Evolutionary conservation across 2,113 vertebrate species (phyloP).

Genomic region (Forbesichthys agassizii): DNA sequence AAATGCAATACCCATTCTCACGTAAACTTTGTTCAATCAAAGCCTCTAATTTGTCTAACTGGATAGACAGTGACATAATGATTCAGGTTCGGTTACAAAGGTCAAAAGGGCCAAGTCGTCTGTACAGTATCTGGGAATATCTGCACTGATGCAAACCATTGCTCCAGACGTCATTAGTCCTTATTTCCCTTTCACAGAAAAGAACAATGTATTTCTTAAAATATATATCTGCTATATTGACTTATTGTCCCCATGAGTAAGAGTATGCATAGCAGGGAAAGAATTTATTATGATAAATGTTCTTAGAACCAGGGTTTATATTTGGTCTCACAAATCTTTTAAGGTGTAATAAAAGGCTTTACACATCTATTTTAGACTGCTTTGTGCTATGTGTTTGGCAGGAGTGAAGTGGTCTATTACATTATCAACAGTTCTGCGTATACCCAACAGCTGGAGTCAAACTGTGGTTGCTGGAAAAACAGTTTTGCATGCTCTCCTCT

Average conservation of each 20-base stretch:
- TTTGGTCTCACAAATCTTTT: slow-evolving; percentile 52
- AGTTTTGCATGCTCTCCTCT: slow-evolving; percentile 7
- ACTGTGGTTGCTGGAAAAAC: slow-evolving; percentile 9
- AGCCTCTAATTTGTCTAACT: slow-evolving; percentile 70
- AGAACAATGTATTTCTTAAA: slow-evolving; percentile 50
- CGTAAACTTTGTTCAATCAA: slow-evolving; percentile 76
- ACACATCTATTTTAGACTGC: slow-evolving; percentile 31
- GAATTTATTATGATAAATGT: slow-evolving; percentile 46
- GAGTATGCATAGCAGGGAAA: slow-evolving; percentile 49
- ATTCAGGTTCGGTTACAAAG: slow-evolving; percentile 54
- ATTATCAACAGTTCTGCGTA: slow-evolving; percentile 13
- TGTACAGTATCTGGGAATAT: slow-evolving; percentile 62
- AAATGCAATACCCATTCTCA: slow-evolving; percentile 67
- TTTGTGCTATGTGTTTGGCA: slow-evolving; percentile 14
- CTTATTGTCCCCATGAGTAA: slow-evolving; percentile 47
- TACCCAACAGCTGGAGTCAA: slow-evolving; percentile 6
- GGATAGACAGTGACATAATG: slow-evolving; percentile 69
- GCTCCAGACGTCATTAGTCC: slow-evolving; percentile 58
- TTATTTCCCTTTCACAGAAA: slow-evolving; percentile 46
- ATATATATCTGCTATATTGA: slow-evolving; percentile 45
- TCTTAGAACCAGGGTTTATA: slow-evolving; percentile 55
- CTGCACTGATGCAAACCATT: slow-evolving; percentile 58
- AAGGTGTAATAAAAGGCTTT: slow-evolving; percentile 43
- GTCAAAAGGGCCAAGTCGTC: slow-evolving; percentile 68
- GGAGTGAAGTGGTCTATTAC: slow-evolving; percentile 27